Conservation (phyloP, 1,140 invertebrate genomes). For the Nylanderia fulva region DNA sequence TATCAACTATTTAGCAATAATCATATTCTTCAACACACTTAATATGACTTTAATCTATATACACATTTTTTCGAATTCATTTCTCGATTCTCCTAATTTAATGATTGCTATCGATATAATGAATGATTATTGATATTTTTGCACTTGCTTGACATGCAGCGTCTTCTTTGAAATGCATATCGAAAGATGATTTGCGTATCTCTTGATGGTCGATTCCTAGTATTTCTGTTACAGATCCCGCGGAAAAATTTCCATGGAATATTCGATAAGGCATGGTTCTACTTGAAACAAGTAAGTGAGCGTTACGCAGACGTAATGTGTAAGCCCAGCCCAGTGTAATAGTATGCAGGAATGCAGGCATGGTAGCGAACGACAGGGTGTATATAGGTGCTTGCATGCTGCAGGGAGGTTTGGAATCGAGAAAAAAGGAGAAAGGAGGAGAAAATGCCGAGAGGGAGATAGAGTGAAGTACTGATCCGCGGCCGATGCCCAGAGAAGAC, state of each 20-base stretch:
- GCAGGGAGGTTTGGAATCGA: constrained; percentile 80
- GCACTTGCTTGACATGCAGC: constrained; percentile 2
- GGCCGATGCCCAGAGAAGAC: constrained; percentile 76
- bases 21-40: not conserved
- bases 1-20: not conserved
- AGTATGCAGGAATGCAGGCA: constrained; percentile 84
- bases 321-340: constrained; percentile 79
- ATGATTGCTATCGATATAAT: not conserved
- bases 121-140: constrained; percentile 15
- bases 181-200: not conserved
- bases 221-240: not conserved
- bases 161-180: not conserved
- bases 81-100: constrained; percentile 61
- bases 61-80: constrained; percentile 27
- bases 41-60: constrained; percentile 62
- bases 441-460: constrained; percentile 39
- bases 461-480: constrained; percentile 67
- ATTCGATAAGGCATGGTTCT: not conserved
- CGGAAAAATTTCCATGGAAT: not conserved
- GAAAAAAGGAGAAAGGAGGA: constrained; percentile 62
- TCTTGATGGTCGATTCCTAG: not conserved
- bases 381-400: constrained; percentile 70
- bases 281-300: constrained; percentile 44
- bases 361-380: constrained; percentile 80
- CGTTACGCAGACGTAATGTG: constrained; percentile 77